Conservation (phyloP, 2,797 vertebrate species). For the Sebastes flavidus region DNA sequence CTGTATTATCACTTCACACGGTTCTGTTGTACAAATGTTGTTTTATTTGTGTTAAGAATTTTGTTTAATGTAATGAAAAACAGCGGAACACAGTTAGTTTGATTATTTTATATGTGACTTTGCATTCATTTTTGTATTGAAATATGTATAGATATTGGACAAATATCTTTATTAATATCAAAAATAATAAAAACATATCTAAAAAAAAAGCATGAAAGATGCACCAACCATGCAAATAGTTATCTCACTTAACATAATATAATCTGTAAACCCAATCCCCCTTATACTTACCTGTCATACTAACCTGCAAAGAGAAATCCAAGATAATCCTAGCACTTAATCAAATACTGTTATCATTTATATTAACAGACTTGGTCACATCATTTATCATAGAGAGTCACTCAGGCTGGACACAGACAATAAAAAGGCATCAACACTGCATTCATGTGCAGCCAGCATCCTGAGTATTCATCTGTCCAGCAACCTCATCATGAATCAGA, state of each 20-base stretch:
- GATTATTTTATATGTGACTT: background rate
- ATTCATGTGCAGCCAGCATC: background rate
- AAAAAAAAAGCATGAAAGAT: background rate
- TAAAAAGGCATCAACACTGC: background rate
- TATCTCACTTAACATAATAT: background rate
- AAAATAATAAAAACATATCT: background rate
- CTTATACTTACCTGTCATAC: background rate
- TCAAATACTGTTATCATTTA: background rate
- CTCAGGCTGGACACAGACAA: background rate
- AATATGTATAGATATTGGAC: background rate
- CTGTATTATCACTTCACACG: too few relatives aligned
- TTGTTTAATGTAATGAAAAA: background rate
- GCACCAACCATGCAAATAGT: background rate
- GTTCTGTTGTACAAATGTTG: too few relatives aligned
- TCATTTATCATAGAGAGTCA: background rate
- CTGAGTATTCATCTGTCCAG: background rate
- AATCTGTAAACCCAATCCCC: background rate
- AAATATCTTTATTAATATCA: background rate
- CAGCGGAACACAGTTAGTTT: background rate
- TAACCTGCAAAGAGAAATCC: background rate
- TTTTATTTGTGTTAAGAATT: background rate
- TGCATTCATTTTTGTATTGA: background rate
- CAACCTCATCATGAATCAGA: background rate
- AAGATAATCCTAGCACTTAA: background rate
- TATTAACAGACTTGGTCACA: background rate